Evolutionary conservation across 1,140 invertebrate genomes (phyloP), one percentile per base, ranked within the genome.

Genomic region (Homalodisca vitripennis): DNA sequence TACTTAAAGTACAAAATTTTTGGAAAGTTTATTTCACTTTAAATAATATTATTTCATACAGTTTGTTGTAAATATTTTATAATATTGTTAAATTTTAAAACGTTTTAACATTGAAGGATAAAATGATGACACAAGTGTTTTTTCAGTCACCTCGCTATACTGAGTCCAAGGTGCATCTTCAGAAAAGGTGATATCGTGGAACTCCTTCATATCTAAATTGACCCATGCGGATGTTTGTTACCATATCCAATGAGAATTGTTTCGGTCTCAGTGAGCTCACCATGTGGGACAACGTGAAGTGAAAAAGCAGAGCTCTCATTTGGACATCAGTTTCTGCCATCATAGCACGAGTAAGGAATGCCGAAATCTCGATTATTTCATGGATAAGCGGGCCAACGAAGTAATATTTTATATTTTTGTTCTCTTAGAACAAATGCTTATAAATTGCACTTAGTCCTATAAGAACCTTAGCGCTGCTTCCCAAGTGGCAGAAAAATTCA

Each of bases 281-380:
- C 41, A 92, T 98, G 79, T 98, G 95, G 94, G 93, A 97, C 77
- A 85, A 87, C 85, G 88, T 20, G 92, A 95, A 73, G 88, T 92
- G 27, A 92, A 97, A 97, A 97, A 79, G 93, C 92, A 0, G 93
- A 97, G 77, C 82, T 98, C 64, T 94, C 94, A 0, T 93, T 80
- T 98, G 47, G 95, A 98, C 79, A 97, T 98, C 72, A 95, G 93
- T 77, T n/a, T 95, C 93, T 74, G 91, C 89, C 26, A 96, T 98
- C 73, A 97, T 98, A 70, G 88, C 85, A 76, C 89, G 88, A 77
- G 95, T 97, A 97, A 80, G 85, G 87, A 20, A 88, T 91, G 79
- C 87, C 89, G 93, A 73, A 89, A 86, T 73, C 88, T 88, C 72
- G 92, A 94, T 80, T 95, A 94, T 78, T 88, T 95, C 79, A 91